A percentile compares a stretch with the other conserved stretches of the same genome.
phyloP scores from a whole-genome alignment of 1,140 invertebrate species.

The Pseudomyrmex concolor region DNA sequence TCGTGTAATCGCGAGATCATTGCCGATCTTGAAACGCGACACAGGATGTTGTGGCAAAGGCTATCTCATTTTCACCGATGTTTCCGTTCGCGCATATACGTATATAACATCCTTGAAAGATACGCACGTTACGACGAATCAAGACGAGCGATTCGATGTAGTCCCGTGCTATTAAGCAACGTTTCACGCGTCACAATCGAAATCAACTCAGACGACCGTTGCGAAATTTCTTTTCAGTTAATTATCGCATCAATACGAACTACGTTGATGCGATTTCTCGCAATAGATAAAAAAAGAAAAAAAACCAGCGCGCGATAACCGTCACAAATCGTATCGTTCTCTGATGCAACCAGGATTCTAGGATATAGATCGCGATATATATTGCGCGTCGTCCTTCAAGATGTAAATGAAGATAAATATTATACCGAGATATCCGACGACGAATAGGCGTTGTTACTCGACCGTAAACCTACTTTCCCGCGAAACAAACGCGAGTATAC shows the following conservation, averaged over 20 bases:
- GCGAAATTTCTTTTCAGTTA: neutral
- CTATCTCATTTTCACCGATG: conserved; percentile 50
- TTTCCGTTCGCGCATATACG: conserved; percentile 35
- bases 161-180: neutral
- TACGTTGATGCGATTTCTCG: neutral
- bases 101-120: neutral
- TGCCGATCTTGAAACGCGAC: conserved; percentile 62
- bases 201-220: neutral
- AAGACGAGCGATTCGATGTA: neutral
- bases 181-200: neutral
- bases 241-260: neutral
- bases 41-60: conserved; percentile 67
- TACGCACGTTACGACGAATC: conserved; percentile 9
- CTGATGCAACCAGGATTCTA: conserved; percentile 45
- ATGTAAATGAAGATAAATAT: conserved; percentile 63
- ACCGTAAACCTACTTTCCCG: conserved; percentile 28
- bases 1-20: conserved; percentile 20
- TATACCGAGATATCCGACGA: conserved; percentile 51
- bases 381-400: conserved; percentile 58
- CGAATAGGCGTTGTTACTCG: conserved; percentile 18
- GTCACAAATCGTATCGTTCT: neutral
- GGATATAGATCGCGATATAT: conserved; percentile 63
- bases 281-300: neutral
- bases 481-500: conserved; percentile 16
- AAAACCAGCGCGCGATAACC: neutral